A percentile compares a stretch with the other conserved stretches of the same genome.
Conservation (phyloP, 2,888 invertebrate species). For the Eupithecia tripunctaria region DNA sequence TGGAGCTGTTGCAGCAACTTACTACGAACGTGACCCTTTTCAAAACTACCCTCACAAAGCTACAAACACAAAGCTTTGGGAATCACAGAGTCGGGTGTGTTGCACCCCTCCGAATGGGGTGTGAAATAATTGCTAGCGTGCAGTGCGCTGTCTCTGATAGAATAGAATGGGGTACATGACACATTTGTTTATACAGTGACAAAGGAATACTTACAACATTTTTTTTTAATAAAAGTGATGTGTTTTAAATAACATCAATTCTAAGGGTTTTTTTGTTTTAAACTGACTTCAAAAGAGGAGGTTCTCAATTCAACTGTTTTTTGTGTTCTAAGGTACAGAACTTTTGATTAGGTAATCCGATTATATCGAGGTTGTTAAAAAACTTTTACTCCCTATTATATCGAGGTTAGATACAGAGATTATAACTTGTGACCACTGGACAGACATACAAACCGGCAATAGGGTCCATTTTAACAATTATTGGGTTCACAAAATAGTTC, state of each 20-base stretch:
- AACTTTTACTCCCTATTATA: no score
- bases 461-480: no score
- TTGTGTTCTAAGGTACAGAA: no score
- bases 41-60: constrained; percentile 28
- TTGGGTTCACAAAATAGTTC: background rate
- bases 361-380: no score
- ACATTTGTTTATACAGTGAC: constrained; percentile 21
- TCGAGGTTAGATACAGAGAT: background rate
- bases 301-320: no score
- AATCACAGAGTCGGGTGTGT: constrained; percentile 57
- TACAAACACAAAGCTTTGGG: constrained; percentile 49
- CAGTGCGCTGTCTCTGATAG: constrained; percentile 43
- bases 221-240: background rate
- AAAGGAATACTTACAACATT: background rate
- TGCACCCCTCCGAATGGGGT: constrained; percentile 61
- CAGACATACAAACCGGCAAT: background rate
- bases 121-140: constrained; percentile 73
- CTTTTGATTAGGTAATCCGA: no score
- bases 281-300: no score
- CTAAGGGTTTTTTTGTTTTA: background rate
- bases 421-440: background rate
- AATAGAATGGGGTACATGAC: constrained; percentile 44
- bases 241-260: no score
- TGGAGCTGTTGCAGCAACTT: background rate
- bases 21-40: constrained; percentile 9